Percentiles rank a stretch among this genome's conserved stretches.
Conservation (phyloP, 2,113 vertebrate genomes). For the Ailuropoda melanoleuca region DNA sequence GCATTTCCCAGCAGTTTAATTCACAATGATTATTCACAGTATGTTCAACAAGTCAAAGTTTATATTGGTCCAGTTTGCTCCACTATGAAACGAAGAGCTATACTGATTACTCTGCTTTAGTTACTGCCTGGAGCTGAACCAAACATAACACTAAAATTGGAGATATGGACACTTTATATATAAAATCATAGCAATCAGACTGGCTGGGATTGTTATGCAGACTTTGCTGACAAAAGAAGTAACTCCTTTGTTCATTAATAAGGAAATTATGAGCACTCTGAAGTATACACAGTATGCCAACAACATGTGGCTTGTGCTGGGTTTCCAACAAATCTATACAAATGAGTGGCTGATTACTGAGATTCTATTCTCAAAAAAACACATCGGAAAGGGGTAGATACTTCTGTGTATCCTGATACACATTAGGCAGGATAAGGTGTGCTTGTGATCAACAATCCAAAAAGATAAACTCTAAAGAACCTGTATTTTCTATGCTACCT, state of each 20-base stretch:
- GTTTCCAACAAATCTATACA: neutral
- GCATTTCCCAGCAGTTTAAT: constrained; percentile 2
- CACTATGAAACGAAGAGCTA: neutral
- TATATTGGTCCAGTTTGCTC: neutral
- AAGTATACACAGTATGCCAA: neutral
- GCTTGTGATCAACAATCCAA: neutral
- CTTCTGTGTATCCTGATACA: neutral
- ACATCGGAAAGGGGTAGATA: neutral
- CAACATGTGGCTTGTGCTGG: neutral
- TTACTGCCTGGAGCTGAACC: neutral
- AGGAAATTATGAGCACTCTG: neutral
- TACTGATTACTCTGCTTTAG: neutral
- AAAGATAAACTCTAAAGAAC: neutral
- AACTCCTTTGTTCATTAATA: neutral
- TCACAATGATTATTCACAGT: neutral
- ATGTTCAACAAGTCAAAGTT: neutral
- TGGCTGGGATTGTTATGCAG: neutral
- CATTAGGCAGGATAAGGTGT: neutral
- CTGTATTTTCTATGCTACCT: neutral
- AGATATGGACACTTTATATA: neutral
- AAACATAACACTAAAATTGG: neutral
- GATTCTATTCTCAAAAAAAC: constrained; percentile 4
- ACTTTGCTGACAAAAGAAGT: constrained; percentile 1
- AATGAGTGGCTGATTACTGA: neutral
- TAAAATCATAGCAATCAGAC: neutral